Evolutionary conservation across 2,113 vertebrate species (phyloP), one percentile per base, ranked within the genome.

Genomic region (Emydura subglobosa): DNA sequence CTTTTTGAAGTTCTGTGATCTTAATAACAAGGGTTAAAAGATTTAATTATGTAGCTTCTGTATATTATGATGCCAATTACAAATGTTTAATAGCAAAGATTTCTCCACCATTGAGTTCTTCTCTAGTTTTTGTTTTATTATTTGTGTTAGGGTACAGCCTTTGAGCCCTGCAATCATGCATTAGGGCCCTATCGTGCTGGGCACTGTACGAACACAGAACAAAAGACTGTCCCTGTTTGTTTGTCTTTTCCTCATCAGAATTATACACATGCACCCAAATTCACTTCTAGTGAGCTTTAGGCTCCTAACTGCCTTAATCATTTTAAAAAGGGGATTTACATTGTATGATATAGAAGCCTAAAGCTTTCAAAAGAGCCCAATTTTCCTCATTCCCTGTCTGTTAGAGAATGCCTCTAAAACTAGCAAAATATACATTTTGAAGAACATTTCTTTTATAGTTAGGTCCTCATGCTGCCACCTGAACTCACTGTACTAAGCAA

Each of bases 401-500:
- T 92, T 86, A 27, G 89, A 57, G 49, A 84, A n/a, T 68, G 16
- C 2, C 10, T 91, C 8, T 68, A 47, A 86, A 83, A 86, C 65
- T 2, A 12, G 57, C 78, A 72, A 90, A 82, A 57, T 74, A 27
- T 4, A 47, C n/a, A 2, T 65, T 88, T 27, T 39, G 51, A 53
- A 72, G 2, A 72, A 10, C 84, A 44, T 2, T 72, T 9, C 72
- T 2, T 65, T 80, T 5, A 42, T 39, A 8, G 47, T 59, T 79
- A 10, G 16, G 34, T 21, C 85, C 19, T 83, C 21, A 2, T 0
- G 4, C 92, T 95, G 95, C 88, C 86, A 83, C 6, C 5, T 25
- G 89, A 14, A 47, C 90, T 91, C 24, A 9, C 91, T n/a, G 57
- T 96, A 92, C 85, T 82, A 95, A 96, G 86, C 79, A 53, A 81